Conservation (phyloP, 1,140 invertebrate genomes). For the Ctenoplectra terminalis region DNA sequence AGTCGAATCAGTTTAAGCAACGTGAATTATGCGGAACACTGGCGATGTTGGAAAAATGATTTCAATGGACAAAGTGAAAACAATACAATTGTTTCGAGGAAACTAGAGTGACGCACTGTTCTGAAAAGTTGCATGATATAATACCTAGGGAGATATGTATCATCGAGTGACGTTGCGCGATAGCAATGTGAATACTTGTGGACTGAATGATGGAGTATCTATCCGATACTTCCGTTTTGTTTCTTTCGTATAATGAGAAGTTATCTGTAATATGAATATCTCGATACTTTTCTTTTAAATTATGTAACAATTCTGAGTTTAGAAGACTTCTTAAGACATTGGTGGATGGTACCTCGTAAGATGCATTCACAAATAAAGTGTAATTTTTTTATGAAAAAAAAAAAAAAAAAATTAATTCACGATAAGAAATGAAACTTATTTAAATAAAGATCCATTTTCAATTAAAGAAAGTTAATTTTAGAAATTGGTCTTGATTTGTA, state of each 20-base stretch:
- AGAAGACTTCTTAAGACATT: too few relatives aligned
- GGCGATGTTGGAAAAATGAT: neutral
- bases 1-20: too few relatives aligned
- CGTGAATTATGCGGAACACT: neutral
- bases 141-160: constrained; percentile 2
- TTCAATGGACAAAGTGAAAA: neutral
- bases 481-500: too few relatives aligned
- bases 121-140: constrained; percentile 21
- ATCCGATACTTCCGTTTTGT: neutral
- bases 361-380: too few relatives aligned
- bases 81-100: neutral
- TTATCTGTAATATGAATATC: neutral
- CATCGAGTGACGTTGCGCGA: neutral
- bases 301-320: neutral
- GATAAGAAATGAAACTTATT: too few relatives aligned
- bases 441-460: too few relatives aligned
- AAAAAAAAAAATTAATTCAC: too few relatives aligned
- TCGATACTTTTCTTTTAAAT: too few relatives aligned
- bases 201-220: neutral
- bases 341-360: too few relatives aligned
- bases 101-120: neutral
- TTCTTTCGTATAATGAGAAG: neutral
- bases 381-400: too few relatives aligned
- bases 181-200: neutral
- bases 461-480: too few relatives aligned